Conservation (phyloP, 2,797 vertebrate genomes). For the Oreortyx pictus region DNA sequence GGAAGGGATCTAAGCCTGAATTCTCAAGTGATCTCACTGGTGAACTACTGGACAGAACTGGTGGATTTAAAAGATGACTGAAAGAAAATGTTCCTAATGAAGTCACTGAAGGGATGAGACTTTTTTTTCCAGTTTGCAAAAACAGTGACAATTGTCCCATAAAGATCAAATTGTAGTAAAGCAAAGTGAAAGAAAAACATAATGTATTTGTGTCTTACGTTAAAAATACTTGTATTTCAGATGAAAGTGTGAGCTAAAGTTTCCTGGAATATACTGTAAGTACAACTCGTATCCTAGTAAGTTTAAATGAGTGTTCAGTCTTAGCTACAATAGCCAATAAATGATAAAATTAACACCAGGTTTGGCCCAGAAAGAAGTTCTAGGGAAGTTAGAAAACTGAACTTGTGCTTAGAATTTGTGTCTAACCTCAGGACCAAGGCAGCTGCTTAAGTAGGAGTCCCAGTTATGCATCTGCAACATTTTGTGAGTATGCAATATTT, state of each 20-base stretch:
- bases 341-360: not conserved
- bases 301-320: not conserved
- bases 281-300: not conserved
- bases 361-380: slow-evolving; percentile 6
- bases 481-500: not conserved
- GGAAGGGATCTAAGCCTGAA: not conserved
- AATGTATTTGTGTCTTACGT: not conserved
- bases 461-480: not conserved
- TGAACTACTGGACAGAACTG: not conserved
- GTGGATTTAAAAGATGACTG: not conserved
- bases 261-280: slow-evolving; percentile 11
- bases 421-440: not conserved
- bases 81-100: not conserved
- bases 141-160: not conserved
- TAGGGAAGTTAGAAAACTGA: not conserved
- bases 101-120: not conserved
- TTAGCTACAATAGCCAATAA: slow-evolving; percentile 1
- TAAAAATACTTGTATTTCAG: slow-evolving; percentile 4
- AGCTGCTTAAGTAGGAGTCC: not conserved
- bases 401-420: not conserved
- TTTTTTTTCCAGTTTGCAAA: slow-evolving; percentile 11
- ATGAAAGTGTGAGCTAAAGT: slow-evolving; percentile 3
- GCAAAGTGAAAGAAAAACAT: not conserved
- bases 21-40: not conserved
- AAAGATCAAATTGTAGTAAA: not conserved